These are phyloP conservation scores for Pogonomyrmex californicus DNA, from an alignment of 1,140 invertebrate genomes.

Conservation along the genomic window DNA sequence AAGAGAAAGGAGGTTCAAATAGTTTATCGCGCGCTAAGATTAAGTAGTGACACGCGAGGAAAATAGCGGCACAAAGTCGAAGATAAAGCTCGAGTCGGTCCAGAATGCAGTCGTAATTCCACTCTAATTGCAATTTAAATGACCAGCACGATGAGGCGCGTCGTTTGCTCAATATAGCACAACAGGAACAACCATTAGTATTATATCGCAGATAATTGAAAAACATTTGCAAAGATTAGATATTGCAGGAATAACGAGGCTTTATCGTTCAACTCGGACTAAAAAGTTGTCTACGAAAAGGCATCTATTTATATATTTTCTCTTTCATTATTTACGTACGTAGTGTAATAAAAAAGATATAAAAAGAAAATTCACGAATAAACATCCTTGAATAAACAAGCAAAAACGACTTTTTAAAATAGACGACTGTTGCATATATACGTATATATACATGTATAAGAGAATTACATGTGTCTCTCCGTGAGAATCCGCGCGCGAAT, in stretches of 20 bases:
- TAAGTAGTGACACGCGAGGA: constrained; percentile 49
- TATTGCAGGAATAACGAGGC: too few species aligned
- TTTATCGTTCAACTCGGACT: not conserved
- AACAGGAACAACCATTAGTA: not conserved
- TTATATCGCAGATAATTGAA: not conserved
- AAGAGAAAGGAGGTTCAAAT: not conserved
- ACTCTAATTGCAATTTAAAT: constrained; percentile 51
- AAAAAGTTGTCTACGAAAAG: not conserved
- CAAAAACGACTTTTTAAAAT: not conserved
- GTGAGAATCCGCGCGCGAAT: constrained; percentile 20
- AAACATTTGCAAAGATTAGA: not conserved
- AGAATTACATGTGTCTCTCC: not conserved
- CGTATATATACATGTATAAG: not conserved
- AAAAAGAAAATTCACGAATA: not conserved
- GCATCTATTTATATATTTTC: not conserved
- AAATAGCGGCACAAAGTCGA: constrained; percentile 48
- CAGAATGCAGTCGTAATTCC: constrained; percentile 37
- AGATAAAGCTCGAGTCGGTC: constrained; percentile 50
- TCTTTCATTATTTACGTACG: not conserved
- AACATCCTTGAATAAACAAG: not conserved
- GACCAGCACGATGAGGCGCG: constrained; percentile 7
- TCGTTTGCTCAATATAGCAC: not conserved
- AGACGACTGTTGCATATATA: not conserved
- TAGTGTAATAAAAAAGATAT: not conserved
- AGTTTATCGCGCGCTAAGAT: constrained; percentile 49